Percentiles rank a stretch among this genome's conserved stretches.
These are phyloP conservation scores for Ploceus nigricollis DNA, from an alignment of 2,113 vertebrate species.

Conservation along the genomic window DNA sequence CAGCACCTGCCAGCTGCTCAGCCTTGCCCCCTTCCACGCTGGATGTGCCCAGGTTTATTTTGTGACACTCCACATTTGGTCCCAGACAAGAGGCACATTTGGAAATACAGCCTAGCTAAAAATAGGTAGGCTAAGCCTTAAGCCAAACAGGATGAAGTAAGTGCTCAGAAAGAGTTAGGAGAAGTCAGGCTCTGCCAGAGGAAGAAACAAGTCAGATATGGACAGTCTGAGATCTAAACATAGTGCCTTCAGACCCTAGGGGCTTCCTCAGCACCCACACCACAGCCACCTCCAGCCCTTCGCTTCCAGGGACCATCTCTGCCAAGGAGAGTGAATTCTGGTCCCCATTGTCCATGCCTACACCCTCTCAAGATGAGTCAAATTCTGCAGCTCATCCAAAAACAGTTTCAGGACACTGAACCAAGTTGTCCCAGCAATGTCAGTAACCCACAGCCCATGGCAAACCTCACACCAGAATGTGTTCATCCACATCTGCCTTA, in stretches of 20 bases:
- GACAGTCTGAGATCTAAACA: not conserved
- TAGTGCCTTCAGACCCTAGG: not conserved
- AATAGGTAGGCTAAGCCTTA: not conserved
- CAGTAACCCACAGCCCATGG: not conserved
- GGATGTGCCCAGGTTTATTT: not conserved
- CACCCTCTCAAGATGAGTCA: not conserved
- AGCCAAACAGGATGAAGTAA: not conserved
- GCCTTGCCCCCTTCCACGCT: accelerated
- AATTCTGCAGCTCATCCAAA: not conserved
- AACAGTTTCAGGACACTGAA: not conserved
- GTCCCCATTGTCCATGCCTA: not conserved
- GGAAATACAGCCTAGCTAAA: not conserved
- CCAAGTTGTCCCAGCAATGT: not conserved
- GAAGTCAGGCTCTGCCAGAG: not conserved
- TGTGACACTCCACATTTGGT: not conserved
- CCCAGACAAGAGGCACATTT: not conserved
- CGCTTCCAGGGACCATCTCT: accelerated
- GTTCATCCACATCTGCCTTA: not conserved
- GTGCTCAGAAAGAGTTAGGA: not conserved
- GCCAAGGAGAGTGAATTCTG: not conserved
- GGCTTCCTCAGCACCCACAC: not conserved
- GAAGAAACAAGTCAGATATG: not conserved
- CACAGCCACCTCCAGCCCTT: not conserved
- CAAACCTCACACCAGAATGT: not conserved
- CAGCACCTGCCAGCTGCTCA: not conserved